These are phyloP conservation scores for Drosophila auraria DNA, from an alignment of 1,140 invertebrate species.

Conservation along the genomic window DNA sequence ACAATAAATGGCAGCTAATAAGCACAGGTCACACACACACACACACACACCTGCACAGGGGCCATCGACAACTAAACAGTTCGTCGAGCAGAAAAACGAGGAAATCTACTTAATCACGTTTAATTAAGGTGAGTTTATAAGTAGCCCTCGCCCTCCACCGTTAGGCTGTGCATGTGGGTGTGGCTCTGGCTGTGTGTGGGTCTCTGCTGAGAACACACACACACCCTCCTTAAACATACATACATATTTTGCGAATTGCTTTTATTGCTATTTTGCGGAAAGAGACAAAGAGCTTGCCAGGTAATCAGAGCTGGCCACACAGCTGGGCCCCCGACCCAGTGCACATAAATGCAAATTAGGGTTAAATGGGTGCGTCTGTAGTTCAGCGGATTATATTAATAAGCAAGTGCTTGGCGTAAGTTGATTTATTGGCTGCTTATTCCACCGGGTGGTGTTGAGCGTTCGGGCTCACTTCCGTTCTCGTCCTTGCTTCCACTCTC, in stretches of 20 bases:
- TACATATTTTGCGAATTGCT: conserved; percentile 72
- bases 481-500: not conserved
- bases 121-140: conserved; percentile 84
- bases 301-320: conserved; percentile 50
- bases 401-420: conserved; percentile 78
- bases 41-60: conserved; percentile 12
- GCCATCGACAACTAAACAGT: conserved; percentile 78
- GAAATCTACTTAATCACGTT: conserved; percentile 84
- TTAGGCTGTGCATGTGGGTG: conserved; percentile 31
- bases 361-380: conserved; percentile 61
- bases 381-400: conserved; percentile 75
- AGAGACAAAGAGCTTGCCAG: conserved; percentile 67
- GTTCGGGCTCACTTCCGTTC: not conserved
- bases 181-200: conserved; percentile 29
- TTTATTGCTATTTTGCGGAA: conserved; percentile 72
- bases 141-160: conserved; percentile 39
- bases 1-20: conserved; percentile 67
- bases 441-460: conserved; percentile 68
- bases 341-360: conserved; percentile 82
- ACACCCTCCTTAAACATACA: not conserved
- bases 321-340: conserved; percentile 36
- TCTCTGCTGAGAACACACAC: conserved; percentile 17
- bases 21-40: conserved; percentile 50
- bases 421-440: conserved; percentile 79
- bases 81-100: conserved; percentile 81